Evolutionary conservation across 2,888 invertebrate species (phyloP).

Genomic region (Smittia aterrima): DNA sequence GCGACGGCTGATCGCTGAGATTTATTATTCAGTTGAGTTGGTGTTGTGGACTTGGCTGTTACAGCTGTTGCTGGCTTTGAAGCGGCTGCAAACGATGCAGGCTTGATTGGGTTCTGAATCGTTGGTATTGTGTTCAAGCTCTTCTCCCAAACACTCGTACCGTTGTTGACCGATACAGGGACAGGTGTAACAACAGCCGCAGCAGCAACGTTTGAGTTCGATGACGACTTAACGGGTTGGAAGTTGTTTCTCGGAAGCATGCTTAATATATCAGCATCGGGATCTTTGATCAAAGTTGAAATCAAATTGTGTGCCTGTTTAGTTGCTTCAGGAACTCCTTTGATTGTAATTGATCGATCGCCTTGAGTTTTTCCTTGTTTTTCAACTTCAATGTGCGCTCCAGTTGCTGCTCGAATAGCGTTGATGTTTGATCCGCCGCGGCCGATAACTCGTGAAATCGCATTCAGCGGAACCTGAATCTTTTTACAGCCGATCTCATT

Average conservation of each 20-base stretch:
- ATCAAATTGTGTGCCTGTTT: slow-evolving; percentile 91
- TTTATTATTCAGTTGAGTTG: slow-evolving; percentile 23
- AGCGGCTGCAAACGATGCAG: slow-evolving; percentile 12
- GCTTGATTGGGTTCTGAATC: slow-evolving; percentile 28
- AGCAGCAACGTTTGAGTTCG: slow-evolving; percentile 27
- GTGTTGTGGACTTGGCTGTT: slow-evolving; percentile 18
- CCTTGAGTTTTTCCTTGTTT: slow-evolving; percentile 94
- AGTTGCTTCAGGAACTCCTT: slow-evolving; percentile 88
- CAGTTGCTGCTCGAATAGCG: slow-evolving; percentile 93
- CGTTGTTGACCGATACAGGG: slow-evolving; percentile 24
- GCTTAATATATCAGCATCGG: slow-evolving; percentile 84
- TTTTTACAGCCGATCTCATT: slow-evolving; percentile 71
- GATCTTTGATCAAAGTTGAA: slow-evolving; percentile 88
- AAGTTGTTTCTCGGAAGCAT: slow-evolving; percentile 70
- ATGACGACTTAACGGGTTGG: slow-evolving; percentile 54
- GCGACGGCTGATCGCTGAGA: slow-evolving; percentile 18
- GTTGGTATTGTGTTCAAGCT: slow-evolving; percentile 27
- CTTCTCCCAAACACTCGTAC: slow-evolving; percentile 42
- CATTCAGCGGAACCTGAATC: slow-evolving; percentile 89
- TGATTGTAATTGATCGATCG: slow-evolving; percentile 92
- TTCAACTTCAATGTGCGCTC: slow-evolving; percentile 97
- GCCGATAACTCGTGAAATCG: slow-evolving; percentile 96
- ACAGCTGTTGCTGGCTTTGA: neutral
- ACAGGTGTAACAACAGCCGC: neutral
- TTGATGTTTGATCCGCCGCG: slow-evolving; percentile 97